These are phyloP conservation scores for Oreonectes daqikongensis DNA, from an alignment of 2,797 vertebrate genomes.

Conservation along the genomic window DNA sequence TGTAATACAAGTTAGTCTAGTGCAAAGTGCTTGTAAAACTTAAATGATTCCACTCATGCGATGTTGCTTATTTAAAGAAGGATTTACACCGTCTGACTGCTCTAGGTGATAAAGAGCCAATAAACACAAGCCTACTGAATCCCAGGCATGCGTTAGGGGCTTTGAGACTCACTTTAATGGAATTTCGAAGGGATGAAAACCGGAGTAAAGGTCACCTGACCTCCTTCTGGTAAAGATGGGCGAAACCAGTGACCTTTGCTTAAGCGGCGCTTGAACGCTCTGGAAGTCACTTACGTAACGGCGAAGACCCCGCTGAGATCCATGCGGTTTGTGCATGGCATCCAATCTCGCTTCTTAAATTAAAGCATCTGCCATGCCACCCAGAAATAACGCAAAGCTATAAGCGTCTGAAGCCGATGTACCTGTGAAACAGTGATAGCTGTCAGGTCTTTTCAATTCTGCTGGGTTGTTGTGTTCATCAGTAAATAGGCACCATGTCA, in stretches of 20 bases:
- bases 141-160: slow-evolving; percentile 3
- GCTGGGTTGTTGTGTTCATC: slow-evolving; percentile 29
- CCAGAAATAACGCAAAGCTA: slow-evolving; percentile 46
- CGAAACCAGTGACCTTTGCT: background rate
- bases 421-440: slow-evolving; percentile 47
- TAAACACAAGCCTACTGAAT: slow-evolving; percentile 26
- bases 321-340: slow-evolving; percentile 4
- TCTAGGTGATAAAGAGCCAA: slow-evolving; percentile 7
- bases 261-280: background rate
- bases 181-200: slow-evolving; percentile 40
- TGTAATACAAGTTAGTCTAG: background rate
- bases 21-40: too few species aligned
- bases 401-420: slow-evolving; percentile 45
- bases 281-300: background rate
- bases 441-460: slow-evolving; percentile 44
- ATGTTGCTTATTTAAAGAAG: background rate
- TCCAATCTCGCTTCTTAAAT: slow-evolving; percentile 38
- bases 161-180: slow-evolving; percentile 37
- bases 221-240: slow-evolving; percentile 5
- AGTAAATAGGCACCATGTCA: background rate
- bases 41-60: too few species aligned
- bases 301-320: background rate
- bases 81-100: background rate
- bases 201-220: slow-evolving; percentile 45
- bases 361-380: slow-evolving; percentile 14